Conservation (phyloP, 2,113 vertebrate genomes). For the Megaceryle maxima region DNA sequence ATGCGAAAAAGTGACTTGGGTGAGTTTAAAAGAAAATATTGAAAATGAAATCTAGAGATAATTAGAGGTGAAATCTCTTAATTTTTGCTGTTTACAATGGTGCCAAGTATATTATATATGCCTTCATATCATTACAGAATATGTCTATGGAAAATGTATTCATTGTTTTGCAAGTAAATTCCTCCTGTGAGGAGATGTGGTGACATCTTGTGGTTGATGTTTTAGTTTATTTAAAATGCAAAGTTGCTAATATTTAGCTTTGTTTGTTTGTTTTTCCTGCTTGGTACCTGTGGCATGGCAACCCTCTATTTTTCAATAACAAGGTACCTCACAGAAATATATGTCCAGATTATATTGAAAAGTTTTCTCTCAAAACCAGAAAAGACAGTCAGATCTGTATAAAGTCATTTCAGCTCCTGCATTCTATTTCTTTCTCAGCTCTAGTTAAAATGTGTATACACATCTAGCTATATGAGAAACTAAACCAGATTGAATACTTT, state of each 20-base stretch:
- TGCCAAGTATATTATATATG: not conserved
- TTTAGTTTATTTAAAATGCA: not conserved
- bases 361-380: not conserved
- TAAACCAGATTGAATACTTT: not conserved
- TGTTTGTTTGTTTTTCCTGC: not conserved
- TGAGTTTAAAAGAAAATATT: constrained; percentile 37
- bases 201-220: constrained; percentile 65
- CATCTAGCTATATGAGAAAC: not conserved
- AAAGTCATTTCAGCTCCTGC: not conserved
- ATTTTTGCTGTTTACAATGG: not conserved
- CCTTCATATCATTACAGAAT: not conserved
- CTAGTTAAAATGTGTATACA: not conserved
- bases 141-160: not conserved
- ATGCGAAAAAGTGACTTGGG: constrained; percentile 72
- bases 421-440: not conserved
- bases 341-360: not conserved
- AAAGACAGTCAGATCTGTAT: not conserved
- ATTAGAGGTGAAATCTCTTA: not conserved
- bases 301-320: not conserved
- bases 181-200: constrained; percentile 1
- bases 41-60: not conserved
- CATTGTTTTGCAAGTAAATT: not conserved
- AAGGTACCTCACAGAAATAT: not conserved
- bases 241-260: not conserved
- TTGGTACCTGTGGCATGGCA: not conserved